Percentiles rank a stretch among this genome's conserved stretches.
Conservation (phyloP, 2,797 vertebrate genomes). For the Neomorphus geoffroyi region DNA sequence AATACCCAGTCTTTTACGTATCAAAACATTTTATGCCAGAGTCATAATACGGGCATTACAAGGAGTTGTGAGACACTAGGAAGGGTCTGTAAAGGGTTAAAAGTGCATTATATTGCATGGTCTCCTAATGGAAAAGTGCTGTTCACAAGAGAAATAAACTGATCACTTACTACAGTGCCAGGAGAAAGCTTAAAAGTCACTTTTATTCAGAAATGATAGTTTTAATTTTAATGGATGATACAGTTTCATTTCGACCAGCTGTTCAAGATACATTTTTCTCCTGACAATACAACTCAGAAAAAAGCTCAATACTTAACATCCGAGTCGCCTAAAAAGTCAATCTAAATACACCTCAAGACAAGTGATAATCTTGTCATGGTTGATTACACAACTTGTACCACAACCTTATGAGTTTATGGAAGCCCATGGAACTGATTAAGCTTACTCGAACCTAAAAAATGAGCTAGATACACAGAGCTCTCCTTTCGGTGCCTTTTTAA, state of each 20-base stretch:
- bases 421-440: slow-evolving; percentile 5
- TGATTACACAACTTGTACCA: slow-evolving; percentile 60
- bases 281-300: slow-evolving; percentile 26
- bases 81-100: slow-evolving; percentile 25
- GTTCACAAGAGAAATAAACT: slow-evolving; percentile 38
- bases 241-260: slow-evolving; percentile 15
- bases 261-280: slow-evolving; percentile 42
- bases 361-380: slow-evolving; percentile 45
- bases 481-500: neutral
- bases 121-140: slow-evolving; percentile 17
- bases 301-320: slow-evolving; percentile 47
- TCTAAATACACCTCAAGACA: slow-evolving; percentile 60
- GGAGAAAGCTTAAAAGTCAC: slow-evolving; percentile 43
- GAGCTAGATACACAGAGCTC: neutral
- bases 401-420: slow-evolving; percentile 18
- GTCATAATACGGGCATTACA: neutral
- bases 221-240: slow-evolving; percentile 35
- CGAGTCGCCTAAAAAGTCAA: slow-evolving; percentile 38
- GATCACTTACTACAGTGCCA: neutral
- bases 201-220: slow-evolving; percentile 46
- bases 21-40: neutral
- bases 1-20: neutral
- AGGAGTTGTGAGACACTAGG: neutral
- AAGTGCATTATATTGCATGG: neutral
- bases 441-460: slow-evolving; percentile 3